Base-by-base conservation (phyloP, 2,888 invertebrate genomes). In the Rhopalosiphum nymphaeae region DNA sequence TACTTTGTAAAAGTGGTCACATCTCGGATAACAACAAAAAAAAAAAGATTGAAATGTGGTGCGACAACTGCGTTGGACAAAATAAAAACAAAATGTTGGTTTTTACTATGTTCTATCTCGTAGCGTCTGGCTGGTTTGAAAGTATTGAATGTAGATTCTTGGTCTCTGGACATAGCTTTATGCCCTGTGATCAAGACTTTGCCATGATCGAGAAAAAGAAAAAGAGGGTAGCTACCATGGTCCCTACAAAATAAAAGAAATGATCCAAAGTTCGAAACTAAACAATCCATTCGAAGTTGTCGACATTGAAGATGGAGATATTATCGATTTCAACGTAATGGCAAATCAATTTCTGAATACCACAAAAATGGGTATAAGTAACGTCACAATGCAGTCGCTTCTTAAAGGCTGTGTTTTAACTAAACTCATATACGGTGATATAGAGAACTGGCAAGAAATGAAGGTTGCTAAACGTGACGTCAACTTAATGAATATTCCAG, bases 51-150 rank as follows among this genome's bases (percentile, higher is more conserved):
- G 67, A 94, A n/a, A 94, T 95, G 46, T 95, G 95, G 94, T 94
- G 95, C 67, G 95, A 95, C 49, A 95, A 95, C 94, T 95, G 95
- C 84, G 93, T 95, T 46, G 95, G 95, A 1, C 95, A 95, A 93
- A 95, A 95, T 78, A 94, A 95, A 78, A 95, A 95, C 67, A 95
- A 95, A 94, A 95, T 95, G 95, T 95, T 95, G 4, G 42, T 95
- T 21, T 95, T 95, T 42, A 95, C 95, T 13, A 95, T 95, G 95
- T 95, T 96, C 36, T 95, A 93, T 86, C 87, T 95, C 25, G 94
- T 95, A 53, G 89, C 91, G 56, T 61, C 91, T 92, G 67, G 94
- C 86, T 85, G 89, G 91, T 94, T 87, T 94, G 92, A 95, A 53
- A 92, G 44, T 25, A 91, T 94, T 78, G 95, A 95, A 9, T 57